Base-by-base conservation (phyloP, 2,797 vertebrate species). In the Pangasius sanitwongsei region DNA sequence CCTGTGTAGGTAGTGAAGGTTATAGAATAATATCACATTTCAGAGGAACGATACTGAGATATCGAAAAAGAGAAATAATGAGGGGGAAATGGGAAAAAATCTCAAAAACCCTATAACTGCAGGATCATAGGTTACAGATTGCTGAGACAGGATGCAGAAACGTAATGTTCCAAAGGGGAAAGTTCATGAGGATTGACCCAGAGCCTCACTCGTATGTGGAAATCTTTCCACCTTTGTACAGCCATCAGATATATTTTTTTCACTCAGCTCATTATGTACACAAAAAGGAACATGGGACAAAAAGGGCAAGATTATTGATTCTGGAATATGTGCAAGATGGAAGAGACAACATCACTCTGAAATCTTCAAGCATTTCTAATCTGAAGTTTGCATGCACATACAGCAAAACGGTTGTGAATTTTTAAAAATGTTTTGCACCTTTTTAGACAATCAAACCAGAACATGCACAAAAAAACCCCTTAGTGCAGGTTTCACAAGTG, bases 141-240 rank as follows among this genome's bases (percentile, higher is more conserved):
- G 69, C 8, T 59, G 6, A 78, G n/a, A 81, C 31, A 85, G 41
- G 83, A 85, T 69, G 23, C 28, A 69, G 88, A 89, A 85, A 92
- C 86, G 89, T 84, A 4, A 69, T 31, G 75, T 83, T 69, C 65
- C 86, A 86, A 88, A 90, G 91, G 61, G 53, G 65, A 89, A 86
- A 89, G 89, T 91, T 91, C 90, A 83, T 87, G 70, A 41, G 75
- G 25, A 89, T 82, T 84, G 8, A 82, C 69, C 87, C 89, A 94
- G 92, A 93, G 90, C 89, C 92, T 91, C 53, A 87, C 86, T 82
- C n/a, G n/a, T 59, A 86, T 87, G 86, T 91, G 86, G 91, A 89
- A 90, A 90, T 77, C 83, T 84, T 80, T 91, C 72, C 88, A 85
- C 94, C 91, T 92, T 92, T 92, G 92, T 65, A 87, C 91, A 89